Evolutionary conservation across 2,797 vertebrate species (phyloP), one percentile per base, ranked within the genome.

Genomic region (Poecilia picta): DNA sequence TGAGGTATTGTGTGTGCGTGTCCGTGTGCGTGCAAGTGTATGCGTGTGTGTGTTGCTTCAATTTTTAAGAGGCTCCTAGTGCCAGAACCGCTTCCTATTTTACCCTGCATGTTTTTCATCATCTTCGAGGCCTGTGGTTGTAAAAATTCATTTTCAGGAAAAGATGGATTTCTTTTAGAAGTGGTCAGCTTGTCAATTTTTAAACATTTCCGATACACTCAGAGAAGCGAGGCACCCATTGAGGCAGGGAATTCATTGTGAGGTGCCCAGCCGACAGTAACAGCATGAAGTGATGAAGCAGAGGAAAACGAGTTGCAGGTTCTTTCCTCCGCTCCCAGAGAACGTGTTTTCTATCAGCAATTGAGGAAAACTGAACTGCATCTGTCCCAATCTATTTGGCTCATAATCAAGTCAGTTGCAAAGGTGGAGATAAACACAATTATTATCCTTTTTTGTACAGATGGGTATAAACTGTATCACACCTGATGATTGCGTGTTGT

Each of bases 121-220:
- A 90, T 81, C 87, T 82, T 57, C 47, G 39, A 74, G 59, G 82
- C 83, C 82, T n/a, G 73, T 84, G 83, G 55, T 83, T 87, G 81
- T 78, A 73, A 83, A 93, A 93, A 91, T 88, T 85, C 83, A 91
- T 94, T 90, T 92, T 87, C 89, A 68, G 79, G 57, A 51, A 81
- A 80, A 82, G 86, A 92, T 86, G 82, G 83, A 88, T 89, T 93
- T 89, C 85, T 91, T 89, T 71, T 91, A 82, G 77, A 89, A 89
- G 79, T 87, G 84, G 92, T 92, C 87, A 91, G 82, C 81, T 90
- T 90, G 92, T 92, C 91, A 87, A 89, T 91, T 93, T 90, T 91
- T 91, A 77, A 88, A 89, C 80, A 81, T 88, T 89, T 85, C 77
- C 39, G 72, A 91, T 91, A 89, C 90, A 88, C 77, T 84, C 57